Conservation (phyloP, 1,140 invertebrate species). For the Drosophila obscura region DNA sequence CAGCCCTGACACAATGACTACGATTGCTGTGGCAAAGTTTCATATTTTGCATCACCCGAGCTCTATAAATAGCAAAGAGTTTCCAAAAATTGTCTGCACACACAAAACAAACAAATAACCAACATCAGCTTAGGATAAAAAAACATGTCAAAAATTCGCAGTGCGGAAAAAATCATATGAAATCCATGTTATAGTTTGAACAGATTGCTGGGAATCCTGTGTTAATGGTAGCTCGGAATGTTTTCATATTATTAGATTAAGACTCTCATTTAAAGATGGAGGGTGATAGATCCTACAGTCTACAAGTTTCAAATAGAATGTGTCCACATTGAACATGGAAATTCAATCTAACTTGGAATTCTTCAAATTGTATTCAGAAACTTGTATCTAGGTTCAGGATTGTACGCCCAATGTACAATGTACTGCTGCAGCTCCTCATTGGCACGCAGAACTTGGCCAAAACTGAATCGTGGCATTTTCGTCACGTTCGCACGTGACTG, state of each 20-base stretch:
- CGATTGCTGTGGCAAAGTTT: slow-evolving; percentile 6
- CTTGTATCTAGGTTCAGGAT: too few relatives aligned
- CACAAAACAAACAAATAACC: slow-evolving; percentile 49
- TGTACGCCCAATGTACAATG: background rate
- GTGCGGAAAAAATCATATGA: too few relatives aligned
- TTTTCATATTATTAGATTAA: background rate
- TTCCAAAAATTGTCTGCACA: slow-evolving; percentile 13
- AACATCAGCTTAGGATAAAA: slow-evolving; percentile 21
- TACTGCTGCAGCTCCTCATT: slow-evolving; percentile 28
- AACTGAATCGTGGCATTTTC: slow-evolving; percentile 76
- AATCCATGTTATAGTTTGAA: too few relatives aligned
- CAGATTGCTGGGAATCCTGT: background rate
- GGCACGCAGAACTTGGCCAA: slow-evolving; percentile 44
- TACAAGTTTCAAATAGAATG: too few relatives aligned
- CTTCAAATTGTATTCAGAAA: too few relatives aligned
- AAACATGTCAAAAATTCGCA: too few relatives aligned
- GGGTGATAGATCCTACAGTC: too few relatives aligned
- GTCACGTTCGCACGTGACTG: slow-evolving; percentile 81
- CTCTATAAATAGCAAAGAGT: slow-evolving; percentile 41
- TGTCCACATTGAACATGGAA: too few relatives aligned
- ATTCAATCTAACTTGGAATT: too few relatives aligned
- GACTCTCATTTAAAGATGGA: too few relatives aligned
- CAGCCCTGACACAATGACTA: background rate
- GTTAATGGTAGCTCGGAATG: background rate
- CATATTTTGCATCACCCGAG: background rate